Conservation (phyloP, 2,888 invertebrate species). For the Oscheius onirici region DNA sequence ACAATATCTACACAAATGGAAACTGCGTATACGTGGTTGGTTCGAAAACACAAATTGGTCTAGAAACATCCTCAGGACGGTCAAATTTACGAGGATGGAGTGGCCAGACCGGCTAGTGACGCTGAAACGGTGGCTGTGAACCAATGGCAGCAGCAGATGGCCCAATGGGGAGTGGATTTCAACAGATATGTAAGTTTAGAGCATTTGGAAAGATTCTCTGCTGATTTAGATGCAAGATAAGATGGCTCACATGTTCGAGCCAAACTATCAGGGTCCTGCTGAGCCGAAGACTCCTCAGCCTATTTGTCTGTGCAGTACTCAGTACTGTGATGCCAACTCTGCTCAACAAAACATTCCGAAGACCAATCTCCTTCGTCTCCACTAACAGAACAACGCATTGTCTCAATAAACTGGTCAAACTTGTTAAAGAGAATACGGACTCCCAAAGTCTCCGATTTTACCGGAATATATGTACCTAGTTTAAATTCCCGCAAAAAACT, state of each 20-base stretch:
- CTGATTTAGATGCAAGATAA: conserved; percentile 6
- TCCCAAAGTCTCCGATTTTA: too few relatives aligned
- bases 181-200: background rate
- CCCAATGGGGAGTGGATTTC: conserved; percentile 11
- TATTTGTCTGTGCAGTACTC: background rate
- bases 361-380: background rate
- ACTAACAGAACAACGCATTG: background rate
- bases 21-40: conserved; percentile 17
- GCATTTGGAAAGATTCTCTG: background rate
- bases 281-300: background rate
- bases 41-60: too few relatives aligned
- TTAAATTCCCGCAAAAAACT: too few relatives aligned
- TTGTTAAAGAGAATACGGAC: too few relatives aligned
- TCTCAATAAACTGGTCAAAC: too few relatives aligned
- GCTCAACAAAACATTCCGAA: background rate
- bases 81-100: conserved; percentile 8
- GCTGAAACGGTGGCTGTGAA: background rate
- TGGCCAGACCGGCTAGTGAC: background rate
- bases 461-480: too few relatives aligned
- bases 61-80: conserved; percentile 8
- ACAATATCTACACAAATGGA: conserved; percentile 3
- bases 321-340: background rate
- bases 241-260: conserved; percentile 15
- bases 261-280: background rate
- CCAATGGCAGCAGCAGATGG: conserved; percentile 12